phyloP scores from a whole-genome alignment of 2,888 invertebrate genomes.

The Eupeodes latifasciatus region DNA sequence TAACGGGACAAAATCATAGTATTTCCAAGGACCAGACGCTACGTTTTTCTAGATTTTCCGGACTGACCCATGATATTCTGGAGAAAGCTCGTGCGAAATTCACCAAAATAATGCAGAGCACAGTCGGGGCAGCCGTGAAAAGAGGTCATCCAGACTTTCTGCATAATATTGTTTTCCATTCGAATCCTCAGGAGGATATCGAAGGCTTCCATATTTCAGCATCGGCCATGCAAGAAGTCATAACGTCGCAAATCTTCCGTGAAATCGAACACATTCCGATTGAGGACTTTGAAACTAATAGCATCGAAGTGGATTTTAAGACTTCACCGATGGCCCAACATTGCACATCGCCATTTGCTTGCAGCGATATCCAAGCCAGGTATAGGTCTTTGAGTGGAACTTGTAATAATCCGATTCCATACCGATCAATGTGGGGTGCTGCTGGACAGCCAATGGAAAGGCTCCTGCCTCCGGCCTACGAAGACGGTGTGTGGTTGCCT shows the following conservation, averaged over 20 bases:
- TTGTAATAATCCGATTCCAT: slow-evolving; percentile 89
- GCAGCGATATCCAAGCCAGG: slow-evolving; percentile 84
- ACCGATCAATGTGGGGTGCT: slow-evolving; percentile 87
- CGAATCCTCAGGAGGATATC: slow-evolving; percentile 81
- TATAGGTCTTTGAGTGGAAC: slow-evolving; percentile 91
- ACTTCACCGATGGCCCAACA: slow-evolving; percentile 80
- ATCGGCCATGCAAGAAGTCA: slow-evolving; percentile 85
- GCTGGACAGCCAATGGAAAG: slow-evolving; percentile 88
- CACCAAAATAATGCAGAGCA: slow-evolving; percentile 82
- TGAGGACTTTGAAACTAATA: slow-evolving; percentile 82
- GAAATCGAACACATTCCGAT: slow-evolving; percentile 82
- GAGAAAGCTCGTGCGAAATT: slow-evolving; percentile 82
- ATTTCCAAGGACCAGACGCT: slow-evolving; percentile 34
- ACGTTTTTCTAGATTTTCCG: slow-evolving; percentile 36
- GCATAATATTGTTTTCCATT: slow-evolving; percentile 82
- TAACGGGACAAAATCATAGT: slow-evolving; percentile 87
- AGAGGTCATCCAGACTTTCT: slow-evolving; percentile 82
- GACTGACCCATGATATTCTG: slow-evolving; percentile 76
- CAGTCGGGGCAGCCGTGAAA: slow-evolving; percentile 81
- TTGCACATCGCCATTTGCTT: slow-evolving; percentile 83
- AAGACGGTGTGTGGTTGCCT: slow-evolving; percentile 86
- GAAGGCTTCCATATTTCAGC: slow-evolving; percentile 84
- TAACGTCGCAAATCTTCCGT: slow-evolving; percentile 85
- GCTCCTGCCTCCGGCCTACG: slow-evolving; percentile 88
- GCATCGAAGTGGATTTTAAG: slow-evolving; percentile 81